Evolutionary conservation across 2,113 vertebrate species (phyloP).

Genomic region (Fukomys damarensis): DNA sequence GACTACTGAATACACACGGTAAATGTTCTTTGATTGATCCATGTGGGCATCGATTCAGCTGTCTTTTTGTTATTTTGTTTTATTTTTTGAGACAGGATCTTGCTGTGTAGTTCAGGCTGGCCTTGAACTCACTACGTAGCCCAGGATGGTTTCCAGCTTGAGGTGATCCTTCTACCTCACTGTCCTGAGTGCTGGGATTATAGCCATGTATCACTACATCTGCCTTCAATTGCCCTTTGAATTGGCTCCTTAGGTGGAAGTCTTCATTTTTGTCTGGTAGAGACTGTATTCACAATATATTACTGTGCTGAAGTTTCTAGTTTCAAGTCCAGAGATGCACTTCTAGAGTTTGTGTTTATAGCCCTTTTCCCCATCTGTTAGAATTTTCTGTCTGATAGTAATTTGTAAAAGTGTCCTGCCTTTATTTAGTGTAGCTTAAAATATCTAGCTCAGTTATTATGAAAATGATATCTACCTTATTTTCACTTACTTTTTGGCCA

Average conservation of each 20-base stretch:
- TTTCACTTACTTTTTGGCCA: background rate
- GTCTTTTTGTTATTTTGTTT: background rate
- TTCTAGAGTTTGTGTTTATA: background rate
- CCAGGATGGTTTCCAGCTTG: background rate
- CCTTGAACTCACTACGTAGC: background rate
- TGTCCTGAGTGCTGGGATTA: background rate
- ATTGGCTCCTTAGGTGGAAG: background rate
- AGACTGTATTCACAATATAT: background rate
- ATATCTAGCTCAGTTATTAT: background rate
- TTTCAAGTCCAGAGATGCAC: background rate
- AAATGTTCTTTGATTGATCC: background rate
- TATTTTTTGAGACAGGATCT: background rate
- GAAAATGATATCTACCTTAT: background rate
- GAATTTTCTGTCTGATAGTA: background rate
- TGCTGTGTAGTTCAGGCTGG: background rate
- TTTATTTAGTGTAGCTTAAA: constrained; percentile 23
- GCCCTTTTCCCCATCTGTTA: background rate
- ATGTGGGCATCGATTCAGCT: background rate
- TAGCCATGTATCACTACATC: background rate
- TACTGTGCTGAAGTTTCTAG: background rate
- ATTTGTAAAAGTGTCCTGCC: background rate
- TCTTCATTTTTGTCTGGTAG: background rate
- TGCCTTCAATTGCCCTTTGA: background rate
- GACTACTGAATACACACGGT: background rate
- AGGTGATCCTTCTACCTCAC: background rate